Percentiles rank a stretch among this genome's conserved stretches.
These are phyloP conservation scores for Ailurus styani DNA, from an alignment of 2,113 vertebrate species.

Conservation along the genomic window DNA sequence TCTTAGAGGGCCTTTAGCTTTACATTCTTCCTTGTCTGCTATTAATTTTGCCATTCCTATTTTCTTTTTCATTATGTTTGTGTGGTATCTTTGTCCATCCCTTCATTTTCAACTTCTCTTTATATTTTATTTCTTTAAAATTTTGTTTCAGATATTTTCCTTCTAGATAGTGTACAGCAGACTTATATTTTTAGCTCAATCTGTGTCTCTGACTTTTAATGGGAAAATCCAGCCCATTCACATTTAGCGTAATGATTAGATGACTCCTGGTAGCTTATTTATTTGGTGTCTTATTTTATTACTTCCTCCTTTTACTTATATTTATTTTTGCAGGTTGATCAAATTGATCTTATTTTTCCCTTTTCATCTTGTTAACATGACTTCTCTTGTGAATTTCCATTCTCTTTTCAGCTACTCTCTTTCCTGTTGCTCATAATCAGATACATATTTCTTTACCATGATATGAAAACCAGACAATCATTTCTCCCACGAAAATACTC, in stretches of 20 bases:
- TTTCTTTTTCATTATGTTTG: background rate
- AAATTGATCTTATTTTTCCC: background rate
- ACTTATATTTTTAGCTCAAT: constrained; percentile 12
- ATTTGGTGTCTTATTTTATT: background rate
- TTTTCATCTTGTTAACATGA: background rate
- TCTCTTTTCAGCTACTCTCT: background rate
- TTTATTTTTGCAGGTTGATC: constrained; percentile 2
- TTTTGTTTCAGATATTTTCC: background rate
- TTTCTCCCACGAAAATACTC: background rate
- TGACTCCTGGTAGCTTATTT: background rate
- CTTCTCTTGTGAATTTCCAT: background rate
- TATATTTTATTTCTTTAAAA: background rate
- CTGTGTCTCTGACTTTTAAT: background rate
- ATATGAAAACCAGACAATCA: background rate
- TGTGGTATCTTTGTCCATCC: background rate
- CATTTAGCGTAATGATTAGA: background rate
- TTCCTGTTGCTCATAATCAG: background rate
- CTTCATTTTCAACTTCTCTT: constrained; percentile 24
- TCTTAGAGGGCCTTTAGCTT: background rate
- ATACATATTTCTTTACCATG: background rate
- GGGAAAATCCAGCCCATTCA: constrained; percentile 14
- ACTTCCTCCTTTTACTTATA: background rate
- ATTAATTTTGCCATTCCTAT: background rate
- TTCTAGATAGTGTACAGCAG: constrained; percentile 5
- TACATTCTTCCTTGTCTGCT: background rate